These are phyloP conservation scores for Silurus glanis DNA, from an alignment of 2,113 vertebrate genomes.

Conservation along the genomic window DNA sequence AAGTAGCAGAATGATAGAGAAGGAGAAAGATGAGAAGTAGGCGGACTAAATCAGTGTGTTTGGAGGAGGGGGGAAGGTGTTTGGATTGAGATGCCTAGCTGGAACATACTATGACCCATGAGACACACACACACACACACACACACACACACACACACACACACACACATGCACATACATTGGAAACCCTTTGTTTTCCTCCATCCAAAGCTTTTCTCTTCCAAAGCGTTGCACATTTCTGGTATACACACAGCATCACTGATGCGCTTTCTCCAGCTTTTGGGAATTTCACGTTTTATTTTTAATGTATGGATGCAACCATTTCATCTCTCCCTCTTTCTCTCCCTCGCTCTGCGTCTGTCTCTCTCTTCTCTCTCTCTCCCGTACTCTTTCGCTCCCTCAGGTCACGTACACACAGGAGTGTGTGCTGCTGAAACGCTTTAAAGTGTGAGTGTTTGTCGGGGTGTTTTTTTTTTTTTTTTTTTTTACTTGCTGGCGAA, in stretches of 20 bases:
- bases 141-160: conserved; percentile 2
- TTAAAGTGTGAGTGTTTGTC: conserved; percentile 42
- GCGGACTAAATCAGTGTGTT: not conserved
- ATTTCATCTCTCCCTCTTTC: conserved; percentile 13
- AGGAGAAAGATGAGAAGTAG: conserved; percentile 43
- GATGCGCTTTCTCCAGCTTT: conserved; percentile 15
- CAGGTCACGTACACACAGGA: conserved; percentile 14
- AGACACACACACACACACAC: conserved; percentile 7
- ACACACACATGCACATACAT: not conserved
- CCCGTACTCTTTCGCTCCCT: not conserved
- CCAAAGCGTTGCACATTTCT: not conserved
- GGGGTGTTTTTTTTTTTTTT: not conserved
- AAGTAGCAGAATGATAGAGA: conserved; percentile 54
- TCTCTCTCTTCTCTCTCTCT: not conserved
- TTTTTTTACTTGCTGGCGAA: conserved; percentile 37
- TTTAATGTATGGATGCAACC: conserved; percentile 37
- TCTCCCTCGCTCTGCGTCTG: not conserved
- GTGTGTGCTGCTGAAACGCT: conserved; percentile 37
- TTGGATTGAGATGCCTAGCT: not conserved
- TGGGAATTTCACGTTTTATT: conserved; percentile 28
- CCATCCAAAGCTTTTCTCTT: not conserved
- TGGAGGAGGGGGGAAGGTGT: not conserved
- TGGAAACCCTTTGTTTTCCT: not conserved
- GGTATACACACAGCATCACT: conserved; percentile 29
- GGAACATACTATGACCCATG: not conserved